Conservation (phyloP, 2,113 vertebrate species). For the Acinonyx jubatus region DNA sequence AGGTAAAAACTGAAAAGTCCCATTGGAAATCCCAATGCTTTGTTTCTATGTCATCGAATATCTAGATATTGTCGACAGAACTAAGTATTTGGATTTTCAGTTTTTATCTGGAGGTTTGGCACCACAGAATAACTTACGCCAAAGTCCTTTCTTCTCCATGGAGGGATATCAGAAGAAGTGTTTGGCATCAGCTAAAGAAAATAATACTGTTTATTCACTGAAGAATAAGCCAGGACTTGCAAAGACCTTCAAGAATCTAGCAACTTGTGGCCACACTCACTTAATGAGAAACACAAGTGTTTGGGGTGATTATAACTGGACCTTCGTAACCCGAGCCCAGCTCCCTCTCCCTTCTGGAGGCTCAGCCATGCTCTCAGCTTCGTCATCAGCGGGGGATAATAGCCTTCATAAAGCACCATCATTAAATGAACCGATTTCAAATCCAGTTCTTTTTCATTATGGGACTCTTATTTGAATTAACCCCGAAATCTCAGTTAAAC, state of each 20-base stretch:
- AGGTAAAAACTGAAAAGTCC: neutral
- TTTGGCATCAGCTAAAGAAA: conserved; percentile 59
- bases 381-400: conserved; percentile 79
- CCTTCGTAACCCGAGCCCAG: conserved; percentile 78
- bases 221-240: conserved; percentile 65
- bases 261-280: conserved; percentile 78
- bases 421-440: conserved; percentile 83
- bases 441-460: conserved; percentile 83
- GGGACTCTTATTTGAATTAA: conserved; percentile 74
- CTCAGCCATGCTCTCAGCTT: conserved; percentile 78
- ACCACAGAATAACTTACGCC: neutral
- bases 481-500: conserved; percentile 17
- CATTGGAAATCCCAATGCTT: neutral
- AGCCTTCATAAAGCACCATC: conserved; percentile 83
- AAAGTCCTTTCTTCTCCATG: neutral
- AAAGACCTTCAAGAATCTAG: conserved; percentile 71
- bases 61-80: neutral
- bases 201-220: conserved; percentile 49
- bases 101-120: neutral
- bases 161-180: conserved; percentile 30
- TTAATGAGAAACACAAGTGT: conserved; percentile 86
- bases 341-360: conserved; percentile 70
- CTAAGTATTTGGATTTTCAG: neutral
- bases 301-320: conserved; percentile 81
- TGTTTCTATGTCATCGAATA: neutral